Base-by-base conservation (phyloP, 1,140 invertebrate genomes). In the Aphelinus certus region DNA sequence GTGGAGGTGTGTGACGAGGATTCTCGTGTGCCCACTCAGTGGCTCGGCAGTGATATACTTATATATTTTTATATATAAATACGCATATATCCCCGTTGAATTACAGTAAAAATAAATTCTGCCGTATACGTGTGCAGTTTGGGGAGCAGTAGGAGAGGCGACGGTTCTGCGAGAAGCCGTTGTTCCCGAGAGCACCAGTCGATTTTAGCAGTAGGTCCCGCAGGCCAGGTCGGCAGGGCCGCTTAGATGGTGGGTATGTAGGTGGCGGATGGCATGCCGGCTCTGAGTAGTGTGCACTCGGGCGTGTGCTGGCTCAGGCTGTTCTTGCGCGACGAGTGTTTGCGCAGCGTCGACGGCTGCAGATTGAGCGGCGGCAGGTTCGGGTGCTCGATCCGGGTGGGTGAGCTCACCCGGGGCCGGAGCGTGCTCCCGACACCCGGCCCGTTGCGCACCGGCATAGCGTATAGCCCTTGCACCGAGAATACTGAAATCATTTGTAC, bases 351-450 rank as follows among this genome's bases (percentile, higher is more conserved):
- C 42, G 61, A 26, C 10, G 92, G 92, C 81, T 94, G 92, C 2
- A 94, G 88, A 81, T 94, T 94, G 26, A 94, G 80, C 3, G 93
- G 93, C 2, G 91, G 93, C 60, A 95, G 86, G 84, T 95, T 95
- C 0, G 93, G 94, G 80, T 94, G 91, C 81, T 95, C 94, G 77
- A 95, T 94, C 76, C 93, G 89, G 1, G 93, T 94, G 0, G 94
- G 93, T 1, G 93, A 94, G 7, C 94, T 94, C 0, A 95, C 93
- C 10, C 91, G 85, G 0, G 90, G 90, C 10, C 86, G 82, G n/a
- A 85, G 71, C 1, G 84, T 84, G 43, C 80, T 79, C 71, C 80
- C 77, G 3, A n/a, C 42, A 7, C 74, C 71, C 70, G 80, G 78
- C 43, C 48, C 9, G 4, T 48, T 60, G 7, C 55, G 46, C 1